Evolutionary conservation across 1,140 invertebrate genomes (phyloP), one percentile per base, ranked within the genome.

Genomic region (Globodera ellingtonae): DNA sequence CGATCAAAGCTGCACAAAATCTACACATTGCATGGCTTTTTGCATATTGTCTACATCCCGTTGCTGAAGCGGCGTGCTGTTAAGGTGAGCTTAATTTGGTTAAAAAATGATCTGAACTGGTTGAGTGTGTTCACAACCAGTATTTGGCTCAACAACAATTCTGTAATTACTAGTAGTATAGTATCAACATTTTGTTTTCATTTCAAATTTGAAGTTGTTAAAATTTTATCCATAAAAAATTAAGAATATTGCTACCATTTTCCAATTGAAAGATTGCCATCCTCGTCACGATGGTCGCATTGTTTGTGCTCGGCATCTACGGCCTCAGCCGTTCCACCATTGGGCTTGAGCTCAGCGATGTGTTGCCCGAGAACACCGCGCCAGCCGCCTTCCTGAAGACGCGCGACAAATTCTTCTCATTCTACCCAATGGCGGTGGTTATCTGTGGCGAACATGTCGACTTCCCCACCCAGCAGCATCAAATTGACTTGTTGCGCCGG

Each of bases 391-490:
- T 98, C 89, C 91, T 99, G 3, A 93, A 93, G 50, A 93, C 94
- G 1, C 95, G 98, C 88, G 93, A 94, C 72, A 93, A 94, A 84
- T 94, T 96, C 88, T 99, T 99, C 90, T 95, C 95, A 6, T 98
- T 98, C 90, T 99, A 98, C 90, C 96, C 95, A 89, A 97, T 98
- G 93, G 95, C 94, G 90, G 94, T 95, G 0, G 94, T 98, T 0
- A 98, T 96, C 0, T 93, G 95, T 86, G 93, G 93, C n/a, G 82
- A 84, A 10, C 94, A 97, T 88, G 95, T 98, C 89, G 96, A 99
- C 90, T 98, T 98, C 91, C 95, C 97, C 3, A 94, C 93, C 7
- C 95, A 96, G 89, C 97, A 99, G 90, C 93, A 93, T 84, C 89
- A 98, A 7, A 90, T 99, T 0, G 93, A 96, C 89, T 94, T 98